phyloP scores from a whole-genome alignment of 1,140 invertebrate species.

The Asobara japonica region DNA sequence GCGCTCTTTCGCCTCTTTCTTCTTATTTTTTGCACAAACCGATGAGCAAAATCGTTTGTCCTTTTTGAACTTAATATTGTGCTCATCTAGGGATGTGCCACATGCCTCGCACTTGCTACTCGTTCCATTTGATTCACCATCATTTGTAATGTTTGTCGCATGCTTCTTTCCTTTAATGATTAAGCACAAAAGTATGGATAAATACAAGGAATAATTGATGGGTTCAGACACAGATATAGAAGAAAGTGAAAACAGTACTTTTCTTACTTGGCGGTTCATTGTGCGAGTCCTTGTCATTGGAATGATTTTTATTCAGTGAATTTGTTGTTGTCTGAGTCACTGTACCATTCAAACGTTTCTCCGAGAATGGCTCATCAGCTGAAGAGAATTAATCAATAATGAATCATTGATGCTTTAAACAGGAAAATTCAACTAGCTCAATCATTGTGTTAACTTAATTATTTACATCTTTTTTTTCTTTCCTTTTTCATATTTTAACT shows the following conservation, averaged over 20 bases:
- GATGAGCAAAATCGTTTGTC: slow-evolving; percentile 83
- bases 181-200: slow-evolving; percentile 33
- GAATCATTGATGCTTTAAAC: slow-evolving; percentile 59
- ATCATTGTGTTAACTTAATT: too few relatives aligned
- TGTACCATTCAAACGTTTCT: slow-evolving; percentile 72
- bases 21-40: slow-evolving; percentile 76
- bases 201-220: slow-evolving; percentile 9
- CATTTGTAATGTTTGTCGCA: slow-evolving; percentile 58
- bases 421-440: slow-evolving; percentile 51
- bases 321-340: slow-evolving; percentile 63
- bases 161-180: slow-evolving; percentile 57
- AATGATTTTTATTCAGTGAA: slow-evolving; percentile 61
- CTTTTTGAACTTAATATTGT: slow-evolving; percentile 78
- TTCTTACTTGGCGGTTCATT: slow-evolving; percentile 81
- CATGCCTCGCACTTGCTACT: slow-evolving; percentile 82
- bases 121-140: slow-evolving; percentile 63
- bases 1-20: slow-evolving; percentile 53
- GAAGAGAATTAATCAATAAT: slow-evolving; percentile 29
- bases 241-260: slow-evolving; percentile 25
- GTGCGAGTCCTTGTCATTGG: slow-evolving; percentile 66
- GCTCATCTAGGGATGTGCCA: slow-evolving; percentile 73
- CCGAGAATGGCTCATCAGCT: slow-evolving; percentile 87
- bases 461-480: slow-evolving; percentile 10
- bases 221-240: not conserved
- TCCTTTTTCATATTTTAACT: not conserved